Base-by-base conservation (phyloP, 1,140 invertebrate species). In the Drosophila micromelanica region DNA sequence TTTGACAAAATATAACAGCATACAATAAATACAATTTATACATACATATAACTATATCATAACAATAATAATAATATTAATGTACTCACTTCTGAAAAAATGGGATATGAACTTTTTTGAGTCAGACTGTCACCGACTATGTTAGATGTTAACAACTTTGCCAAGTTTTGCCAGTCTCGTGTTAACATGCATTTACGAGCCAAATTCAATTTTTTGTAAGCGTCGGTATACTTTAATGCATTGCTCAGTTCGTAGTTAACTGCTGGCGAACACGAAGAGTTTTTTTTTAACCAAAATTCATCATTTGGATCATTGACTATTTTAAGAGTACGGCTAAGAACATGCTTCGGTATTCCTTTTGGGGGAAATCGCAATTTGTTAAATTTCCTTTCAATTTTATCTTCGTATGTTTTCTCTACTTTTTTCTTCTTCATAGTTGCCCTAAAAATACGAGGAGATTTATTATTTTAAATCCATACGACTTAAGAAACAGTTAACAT, bases 221-320 rank as follows among this genome's bases (percentile, higher is more conserved):
- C 45, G 1, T 63, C 64, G 4, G 75, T 74, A 40, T 23, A 27
- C n/a, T 46, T 17, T 12, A 43, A 0, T 42, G n/a, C 51, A 9
- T 17, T 15, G 15, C 37, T 48, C 11, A 40, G 32, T 35, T 57
- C 32, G 11, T 62, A 43, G 32, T 57, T 56, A 46, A 86, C 60
- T 13, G 67, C 55, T 2, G 54, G 23, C 0, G 17, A 35, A 69
- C 81, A 86, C n/a, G 78, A 76, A 0, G 35, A 45, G 27, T 81
- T 86, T 30, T 52, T 64, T 7, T 81, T 76, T 4, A 69, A 15
- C 81, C 81, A 86, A 40, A 76, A 65, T 30, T 48, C 38, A 51
- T 79, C 73, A 9, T 67, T 49, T 1, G 49, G 3, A 68, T 86
- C 42, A 20, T 63, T 49, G 3, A 70, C 12, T n/a, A 81, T 79